A percentile compares a stretch with the other conserved stretches of the same genome.
phyloP scores from a whole-genome alignment of 2,113 vertebrate genomes.

The Corythoichthys intestinalis region DNA sequence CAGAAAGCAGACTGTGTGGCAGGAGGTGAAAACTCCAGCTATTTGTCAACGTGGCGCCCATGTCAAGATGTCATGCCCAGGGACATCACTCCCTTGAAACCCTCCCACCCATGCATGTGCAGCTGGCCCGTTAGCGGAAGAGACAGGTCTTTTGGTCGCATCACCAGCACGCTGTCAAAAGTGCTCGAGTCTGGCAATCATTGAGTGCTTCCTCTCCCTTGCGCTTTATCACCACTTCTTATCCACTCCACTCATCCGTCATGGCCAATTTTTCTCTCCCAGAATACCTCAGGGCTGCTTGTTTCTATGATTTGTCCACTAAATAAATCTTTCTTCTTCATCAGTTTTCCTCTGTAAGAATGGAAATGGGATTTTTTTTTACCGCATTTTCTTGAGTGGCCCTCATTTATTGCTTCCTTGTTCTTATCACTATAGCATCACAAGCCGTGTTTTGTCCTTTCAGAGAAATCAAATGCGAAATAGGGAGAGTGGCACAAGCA shows the following conservation, averaged over 20 bases:
- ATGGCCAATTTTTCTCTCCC: slow-evolving; percentile 27
- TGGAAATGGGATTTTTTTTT: slow-evolving; percentile 7
- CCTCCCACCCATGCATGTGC: slow-evolving; percentile 45
- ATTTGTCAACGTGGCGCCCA: slow-evolving; percentile 78
- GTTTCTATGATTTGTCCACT: slow-evolving; percentile 32
- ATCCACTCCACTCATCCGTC: slow-evolving; percentile 32
- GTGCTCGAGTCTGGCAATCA: slow-evolving; percentile 53
- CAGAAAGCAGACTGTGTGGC: slow-evolving; percentile 74
- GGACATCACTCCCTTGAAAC: slow-evolving; percentile 53
- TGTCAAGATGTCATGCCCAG: slow-evolving; percentile 79
- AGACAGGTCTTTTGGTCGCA: slow-evolving; percentile 77
- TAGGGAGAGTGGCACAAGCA: neutral
- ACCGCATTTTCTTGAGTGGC: neutral
- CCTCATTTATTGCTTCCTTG: neutral
- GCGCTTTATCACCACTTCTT: slow-evolving; percentile 47
- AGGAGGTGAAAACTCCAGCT: slow-evolving; percentile 78
- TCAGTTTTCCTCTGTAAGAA: slow-evolving; percentile 9
- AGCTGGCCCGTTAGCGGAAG: slow-evolving; percentile 76
- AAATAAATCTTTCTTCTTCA: slow-evolving; percentile 13
- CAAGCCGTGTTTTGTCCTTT: neutral
- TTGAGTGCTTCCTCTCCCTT: slow-evolving; percentile 40
- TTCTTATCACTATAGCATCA: slow-evolving; percentile 2
- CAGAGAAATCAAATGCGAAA: slow-evolving; percentile 9
- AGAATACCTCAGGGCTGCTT: slow-evolving; percentile 18
- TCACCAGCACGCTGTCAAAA: slow-evolving; percentile 74